phyloP scores from a whole-genome alignment of 2,888 invertebrate genomes.

The Coenonympha glycerion region DNA sequence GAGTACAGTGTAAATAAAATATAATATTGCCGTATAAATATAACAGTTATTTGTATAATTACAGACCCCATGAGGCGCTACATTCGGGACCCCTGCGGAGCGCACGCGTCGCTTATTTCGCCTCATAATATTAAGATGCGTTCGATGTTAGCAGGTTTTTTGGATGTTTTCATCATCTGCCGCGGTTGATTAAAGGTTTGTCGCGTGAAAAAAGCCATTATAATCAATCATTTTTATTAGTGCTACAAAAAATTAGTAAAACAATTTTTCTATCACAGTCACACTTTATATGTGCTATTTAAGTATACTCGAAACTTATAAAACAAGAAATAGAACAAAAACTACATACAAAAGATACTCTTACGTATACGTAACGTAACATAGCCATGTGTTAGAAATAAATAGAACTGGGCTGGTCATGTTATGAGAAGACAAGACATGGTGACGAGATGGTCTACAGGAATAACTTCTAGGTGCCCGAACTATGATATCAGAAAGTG shows the following conservation, averaged over 20 bases:
- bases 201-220: not conserved
- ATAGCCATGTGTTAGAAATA: too few species aligned
- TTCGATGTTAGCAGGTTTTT: constrained; percentile 52
- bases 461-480: too few species aligned
- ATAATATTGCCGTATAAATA: constrained; percentile 18
- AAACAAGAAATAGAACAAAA: too few species aligned
- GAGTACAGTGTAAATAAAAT: not conserved
- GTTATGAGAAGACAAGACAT: too few species aligned
- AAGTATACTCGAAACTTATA: too few species aligned
- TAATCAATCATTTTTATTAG: not conserved
- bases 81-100: constrained; percentile 45
- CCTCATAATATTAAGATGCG: constrained; percentile 38
- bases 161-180: constrained; percentile 64
- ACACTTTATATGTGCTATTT: too few species aligned
- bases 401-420: too few species aligned
- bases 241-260: not conserved
- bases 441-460: too few species aligned
- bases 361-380: too few species aligned
- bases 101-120: constrained; percentile 58
- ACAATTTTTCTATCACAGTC: too few species aligned
- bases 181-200: constrained; percentile 33
- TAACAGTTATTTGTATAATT: constrained; percentile 30
- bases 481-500: too few species aligned
- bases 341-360: too few species aligned
- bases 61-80: constrained; percentile 24